A percentile compares a stretch with the other conserved stretches of the same genome.
Conservation (phyloP, 2,113 vertebrate genomes). For the Thalassarche chlororhynchos region DNA sequence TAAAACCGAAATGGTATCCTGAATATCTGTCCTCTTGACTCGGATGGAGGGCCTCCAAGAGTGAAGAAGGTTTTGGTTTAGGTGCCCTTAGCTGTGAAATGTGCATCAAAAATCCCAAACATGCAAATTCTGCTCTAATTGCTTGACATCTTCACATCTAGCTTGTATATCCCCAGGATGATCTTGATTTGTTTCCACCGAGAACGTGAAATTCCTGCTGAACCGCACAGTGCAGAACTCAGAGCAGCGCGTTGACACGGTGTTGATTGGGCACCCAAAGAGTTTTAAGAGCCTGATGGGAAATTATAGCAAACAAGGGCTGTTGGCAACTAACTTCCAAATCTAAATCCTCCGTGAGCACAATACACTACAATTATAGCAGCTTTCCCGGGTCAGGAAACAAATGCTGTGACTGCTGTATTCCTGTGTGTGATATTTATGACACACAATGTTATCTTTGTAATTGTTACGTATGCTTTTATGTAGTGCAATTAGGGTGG, state of each 20-base stretch:
- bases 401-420: not conserved
- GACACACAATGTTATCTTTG: constrained; percentile 64
- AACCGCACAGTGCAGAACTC: not conserved
- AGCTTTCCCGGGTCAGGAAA: constrained; percentile 27
- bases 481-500: constrained; percentile 15
- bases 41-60: not conserved
- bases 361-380: not conserved
- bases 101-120: not conserved
- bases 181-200: not conserved
- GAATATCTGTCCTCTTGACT: not conserved
- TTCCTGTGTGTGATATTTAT: constrained; percentile 54
- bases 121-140: not conserved
- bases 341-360: not conserved
- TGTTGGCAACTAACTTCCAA: not conserved
- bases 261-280: not conserved
- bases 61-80: not conserved
- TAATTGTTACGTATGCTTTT: constrained; percentile 2
- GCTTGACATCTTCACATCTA: not conserved
- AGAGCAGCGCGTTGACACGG: accelerated
- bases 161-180: not conserved
- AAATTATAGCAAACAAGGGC: not conserved
- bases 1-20: not conserved
- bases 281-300: not conserved
- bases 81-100: not conserved
- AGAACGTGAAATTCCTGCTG: not conserved